These are phyloP conservation scores for Urocynchramus pylzowi DNA, from an alignment of 2,113 vertebrate genomes.

Conservation along the genomic window DNA sequence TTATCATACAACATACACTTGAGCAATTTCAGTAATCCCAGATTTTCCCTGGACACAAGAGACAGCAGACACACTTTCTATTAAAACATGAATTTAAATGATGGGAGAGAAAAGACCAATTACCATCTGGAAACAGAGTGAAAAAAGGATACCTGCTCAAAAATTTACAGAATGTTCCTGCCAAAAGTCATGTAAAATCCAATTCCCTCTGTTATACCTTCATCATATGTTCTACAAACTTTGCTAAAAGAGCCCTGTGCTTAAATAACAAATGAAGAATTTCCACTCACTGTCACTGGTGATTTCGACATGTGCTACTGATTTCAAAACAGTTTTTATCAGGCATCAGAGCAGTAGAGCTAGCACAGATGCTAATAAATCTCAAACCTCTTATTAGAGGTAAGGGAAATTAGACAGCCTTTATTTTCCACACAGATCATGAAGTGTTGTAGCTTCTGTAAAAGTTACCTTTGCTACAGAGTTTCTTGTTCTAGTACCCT, in stretches of 20 bases:
- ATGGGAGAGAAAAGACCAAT: not conserved
- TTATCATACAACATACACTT: not conserved
- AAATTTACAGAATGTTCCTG: not conserved
- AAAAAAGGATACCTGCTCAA: not conserved
- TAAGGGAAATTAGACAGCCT: not conserved
- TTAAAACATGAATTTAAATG: not conserved
- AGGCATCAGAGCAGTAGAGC: not conserved
- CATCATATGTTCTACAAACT: not conserved
- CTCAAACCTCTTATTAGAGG: not conserved
- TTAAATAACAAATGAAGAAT: not conserved
- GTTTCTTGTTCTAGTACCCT: not conserved
- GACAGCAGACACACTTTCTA: not conserved
- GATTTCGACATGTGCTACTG: accelerated
- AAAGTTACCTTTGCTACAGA: not conserved
- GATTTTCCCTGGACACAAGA: not conserved
- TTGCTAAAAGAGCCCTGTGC: not conserved
- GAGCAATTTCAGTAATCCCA: not conserved
- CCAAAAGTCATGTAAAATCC: not conserved
- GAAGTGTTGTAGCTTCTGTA: not conserved
- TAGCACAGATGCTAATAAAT: not conserved
- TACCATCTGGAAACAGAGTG: not conserved
- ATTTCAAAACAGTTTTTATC: not conserved
- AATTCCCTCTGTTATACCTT: not conserved
- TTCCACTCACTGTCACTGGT: not conserved
- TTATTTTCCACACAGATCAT: not conserved